phyloP scores from a whole-genome alignment of 2,888 invertebrate genomes.

The Pasiphila rectangulata region DNA sequence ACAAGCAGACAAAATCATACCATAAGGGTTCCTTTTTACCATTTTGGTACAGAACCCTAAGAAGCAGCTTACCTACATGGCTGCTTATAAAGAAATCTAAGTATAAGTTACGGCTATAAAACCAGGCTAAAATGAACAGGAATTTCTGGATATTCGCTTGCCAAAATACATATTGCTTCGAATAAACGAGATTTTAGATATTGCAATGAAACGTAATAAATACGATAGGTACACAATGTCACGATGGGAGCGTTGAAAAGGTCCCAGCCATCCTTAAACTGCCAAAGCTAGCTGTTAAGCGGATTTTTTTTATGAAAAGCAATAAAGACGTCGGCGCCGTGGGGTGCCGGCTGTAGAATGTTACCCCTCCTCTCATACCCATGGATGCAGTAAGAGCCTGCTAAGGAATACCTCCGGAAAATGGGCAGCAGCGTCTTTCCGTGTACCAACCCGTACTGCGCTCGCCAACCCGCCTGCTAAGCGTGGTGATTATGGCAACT shows the following conservation, averaged over 20 bases:
- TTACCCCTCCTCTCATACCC: too few species aligned
- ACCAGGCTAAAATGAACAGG: conserved; percentile 16
- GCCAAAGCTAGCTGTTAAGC: conserved; percentile 65
- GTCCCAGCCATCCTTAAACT: conserved; percentile 57
- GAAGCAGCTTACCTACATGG: not conserved
- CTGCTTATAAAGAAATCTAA: conserved; percentile 12
- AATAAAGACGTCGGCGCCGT: too few species aligned
- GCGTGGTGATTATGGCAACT: too few species aligned
- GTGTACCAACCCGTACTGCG: too few species aligned
- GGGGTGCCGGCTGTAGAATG: too few species aligned
- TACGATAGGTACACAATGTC: conserved; percentile 48
- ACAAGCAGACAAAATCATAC: too few species aligned
- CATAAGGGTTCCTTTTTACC: too few species aligned
- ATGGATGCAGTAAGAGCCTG: too few species aligned
- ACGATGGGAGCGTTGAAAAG: conserved; percentile 39
- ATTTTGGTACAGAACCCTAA: not conserved
- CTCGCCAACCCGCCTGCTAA: too few species aligned
- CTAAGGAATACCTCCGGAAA: too few species aligned
- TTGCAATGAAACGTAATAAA: conserved; percentile 31
- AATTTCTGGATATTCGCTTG: conserved; percentile 17
- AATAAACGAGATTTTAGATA: conserved; percentile 19
- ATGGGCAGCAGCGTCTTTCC: too few species aligned
- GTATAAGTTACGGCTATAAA: conserved; percentile 20
- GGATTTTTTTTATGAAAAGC: conserved; percentile 76
- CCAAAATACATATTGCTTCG: conserved; percentile 18